These are phyloP conservation scores for Campaea margaritaria DNA, from an alignment of 2,888 invertebrate species.

Conservation along the genomic window DNA sequence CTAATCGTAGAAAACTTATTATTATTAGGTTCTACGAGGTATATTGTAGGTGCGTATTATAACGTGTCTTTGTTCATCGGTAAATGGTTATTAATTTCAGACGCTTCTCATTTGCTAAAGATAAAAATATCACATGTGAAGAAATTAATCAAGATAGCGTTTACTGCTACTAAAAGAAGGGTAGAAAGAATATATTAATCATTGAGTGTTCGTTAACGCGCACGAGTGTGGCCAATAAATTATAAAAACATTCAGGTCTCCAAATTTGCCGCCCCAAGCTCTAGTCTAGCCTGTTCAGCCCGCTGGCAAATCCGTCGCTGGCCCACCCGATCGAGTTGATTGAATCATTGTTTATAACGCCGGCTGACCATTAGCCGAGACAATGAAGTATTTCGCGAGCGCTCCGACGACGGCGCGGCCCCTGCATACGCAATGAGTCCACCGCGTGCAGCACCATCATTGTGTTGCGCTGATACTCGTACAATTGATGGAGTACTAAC, in stretches of 20 bases:
- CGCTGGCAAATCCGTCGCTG: too few species aligned
- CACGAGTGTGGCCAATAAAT: too few species aligned
- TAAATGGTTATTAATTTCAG: constrained; percentile 1
- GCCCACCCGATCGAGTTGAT: constrained; percentile 10
- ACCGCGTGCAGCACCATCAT: constrained; percentile 1
- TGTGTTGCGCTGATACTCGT: constrained; percentile 1
- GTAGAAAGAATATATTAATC: too few species aligned
- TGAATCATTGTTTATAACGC: constrained; percentile 25
- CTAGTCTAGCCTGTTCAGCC: too few species aligned
- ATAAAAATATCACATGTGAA: too few species aligned
- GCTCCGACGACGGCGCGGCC: constrained; percentile 22
- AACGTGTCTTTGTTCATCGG: constrained; percentile 2
- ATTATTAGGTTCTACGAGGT: too few species aligned
- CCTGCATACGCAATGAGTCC: constrained; percentile 46
- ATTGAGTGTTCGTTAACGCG: too few species aligned
- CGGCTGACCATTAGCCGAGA: constrained; percentile 57
- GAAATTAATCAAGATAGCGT: too few species aligned
- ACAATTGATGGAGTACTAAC: background rate
- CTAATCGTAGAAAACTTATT: too few species aligned
- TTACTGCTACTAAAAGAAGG: too few species aligned
- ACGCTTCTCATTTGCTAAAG: constrained; percentile 9
- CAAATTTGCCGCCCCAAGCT: too few species aligned
- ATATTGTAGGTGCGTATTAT: background rate
- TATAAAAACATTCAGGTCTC: too few species aligned
- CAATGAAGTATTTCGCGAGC: constrained; percentile 70